Evolutionary conservation across 2,797 vertebrate species (phyloP), one percentile per base, ranked within the genome.

Genomic region (Mus spretus): DNA sequence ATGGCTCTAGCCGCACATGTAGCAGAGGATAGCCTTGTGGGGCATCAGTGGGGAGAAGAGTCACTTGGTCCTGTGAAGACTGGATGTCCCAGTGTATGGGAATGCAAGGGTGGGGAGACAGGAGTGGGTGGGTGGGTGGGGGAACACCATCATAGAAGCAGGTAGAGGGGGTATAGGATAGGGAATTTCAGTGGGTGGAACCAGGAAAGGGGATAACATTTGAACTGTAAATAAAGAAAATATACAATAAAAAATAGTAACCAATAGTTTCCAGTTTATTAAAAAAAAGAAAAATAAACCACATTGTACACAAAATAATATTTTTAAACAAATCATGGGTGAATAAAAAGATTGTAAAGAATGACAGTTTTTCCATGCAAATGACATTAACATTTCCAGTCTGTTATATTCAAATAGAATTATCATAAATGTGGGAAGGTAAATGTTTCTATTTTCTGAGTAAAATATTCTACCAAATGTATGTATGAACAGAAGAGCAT

Each of bases 241-340:
- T 61, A 61, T 61, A 61, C 59, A 61, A 61, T 61, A 61, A 61
- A 61, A 26, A 75, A 70, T 91, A 59, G 19, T 11, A 63, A 44
- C 15, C 53, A 59, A 26, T 5, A 61, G 40, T 87, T 80, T n/a
- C 47, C 3, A 93, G 2, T 80, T 57, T 17, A 13, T 50, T 59
- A 53, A n/a, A 86, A 53, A 5, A 11, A 15, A n/a, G 7, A 17
- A 15, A n/a, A 20, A 37, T 24, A 47, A 80, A 47, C 80, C 2
- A 94, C 31, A 80, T n/a, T 57, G 90, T 77, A 84, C 70, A 50
- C 10, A 19, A 70, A 94, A 61, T n/a, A 83, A 67, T 59, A 24
- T 2, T 61, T 72, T 8, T 50, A 75, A 78, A 78, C 44, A 70
- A 94, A 79, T 81, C 2, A 78, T 78, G 2, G 22, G 0, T 61